Conservation (phyloP, 2,888 invertebrate species). For the Euproctis similis region DNA sequence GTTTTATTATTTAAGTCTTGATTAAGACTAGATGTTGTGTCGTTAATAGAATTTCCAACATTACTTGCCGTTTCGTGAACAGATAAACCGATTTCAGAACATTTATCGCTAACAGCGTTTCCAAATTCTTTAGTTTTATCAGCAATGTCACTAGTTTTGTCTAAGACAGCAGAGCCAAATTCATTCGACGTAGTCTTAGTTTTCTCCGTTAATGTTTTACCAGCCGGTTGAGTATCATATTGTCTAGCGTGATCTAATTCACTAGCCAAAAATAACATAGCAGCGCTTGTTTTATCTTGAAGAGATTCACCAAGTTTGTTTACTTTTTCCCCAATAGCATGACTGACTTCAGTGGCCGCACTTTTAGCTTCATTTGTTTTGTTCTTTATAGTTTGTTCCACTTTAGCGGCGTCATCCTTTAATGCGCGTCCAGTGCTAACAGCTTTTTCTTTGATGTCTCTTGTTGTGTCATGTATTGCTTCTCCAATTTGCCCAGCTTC, state of each 20-base stretch:
- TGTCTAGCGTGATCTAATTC: conserved; percentile 11
- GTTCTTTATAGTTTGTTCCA: conserved; percentile 7
- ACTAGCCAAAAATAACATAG: conserved; percentile 8
- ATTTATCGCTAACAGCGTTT: conserved; percentile 21
- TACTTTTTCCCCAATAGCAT: conserved; percentile 23
- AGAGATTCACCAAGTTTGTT: conserved; percentile 13
- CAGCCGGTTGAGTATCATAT: conserved; percentile 16
- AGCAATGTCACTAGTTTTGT: conserved; percentile 25
- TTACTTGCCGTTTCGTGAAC: conserved; percentile 20
- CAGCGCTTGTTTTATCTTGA: conserved; percentile 16
- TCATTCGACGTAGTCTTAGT: conserved; percentile 11
- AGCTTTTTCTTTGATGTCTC: conserved; percentile 10
- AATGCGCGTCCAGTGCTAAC: not conserved
- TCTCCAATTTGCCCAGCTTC: conserved; percentile 21
- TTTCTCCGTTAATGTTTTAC: conserved; percentile 24
- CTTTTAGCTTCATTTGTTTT: conserved; percentile 20
- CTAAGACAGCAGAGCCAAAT: conserved; percentile 16
- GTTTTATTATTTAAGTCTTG: conserved; percentile 30
- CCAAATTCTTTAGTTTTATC: conserved; percentile 16
- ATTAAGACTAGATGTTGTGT: conserved; percentile 15
- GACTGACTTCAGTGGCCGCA: conserved; percentile 13
- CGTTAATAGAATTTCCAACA: conserved; percentile 19
- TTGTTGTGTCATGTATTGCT: conserved; percentile 21
- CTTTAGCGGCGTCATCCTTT: not conserved
- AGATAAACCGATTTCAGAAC: conserved; percentile 12